These are phyloP conservation scores for Tor tambroides DNA, from an alignment of 2,113 vertebrate species.

Conservation along the genomic window DNA sequence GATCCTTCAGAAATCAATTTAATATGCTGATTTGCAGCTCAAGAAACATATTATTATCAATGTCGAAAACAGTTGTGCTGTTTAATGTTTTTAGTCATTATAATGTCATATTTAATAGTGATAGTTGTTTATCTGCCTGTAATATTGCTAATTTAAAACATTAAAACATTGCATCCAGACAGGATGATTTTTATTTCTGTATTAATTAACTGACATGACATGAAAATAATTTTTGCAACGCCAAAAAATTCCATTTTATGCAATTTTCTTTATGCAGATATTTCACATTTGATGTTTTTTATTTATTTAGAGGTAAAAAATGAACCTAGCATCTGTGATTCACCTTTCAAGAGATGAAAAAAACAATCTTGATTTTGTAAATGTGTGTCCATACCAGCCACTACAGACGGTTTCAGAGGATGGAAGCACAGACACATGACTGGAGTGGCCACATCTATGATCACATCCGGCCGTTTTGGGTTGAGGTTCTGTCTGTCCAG, in stretches of 20 bases:
- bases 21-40: neutral
- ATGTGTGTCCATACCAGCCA: conserved; percentile 77
- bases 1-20: neutral
- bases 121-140: neutral
- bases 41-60: too few species aligned
- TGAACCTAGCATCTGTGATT: neutral
- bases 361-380: neutral
- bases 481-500: conserved; percentile 82
- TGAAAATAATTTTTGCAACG: neutral
- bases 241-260: neutral
- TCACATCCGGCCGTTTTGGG: conserved; percentile 75
- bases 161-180: neutral
- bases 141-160: neutral
- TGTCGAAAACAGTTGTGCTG: too few species aligned
- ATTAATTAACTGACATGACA: neutral
- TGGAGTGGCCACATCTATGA: conserved; percentile 81
- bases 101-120: neutral
- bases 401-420: conserved; percentile 80
- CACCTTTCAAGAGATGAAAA: neutral
- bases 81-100: too few species aligned
- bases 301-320: neutral
- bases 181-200: neutral
- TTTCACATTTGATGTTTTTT: neutral
- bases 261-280: neutral
- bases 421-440: conserved; percentile 88